Percentiles rank a stretch among this genome's conserved stretches.
These are phyloP conservation scores for Zosterops lateralis DNA, from an alignment of 2,113 vertebrate genomes.

Conservation along the genomic window DNA sequence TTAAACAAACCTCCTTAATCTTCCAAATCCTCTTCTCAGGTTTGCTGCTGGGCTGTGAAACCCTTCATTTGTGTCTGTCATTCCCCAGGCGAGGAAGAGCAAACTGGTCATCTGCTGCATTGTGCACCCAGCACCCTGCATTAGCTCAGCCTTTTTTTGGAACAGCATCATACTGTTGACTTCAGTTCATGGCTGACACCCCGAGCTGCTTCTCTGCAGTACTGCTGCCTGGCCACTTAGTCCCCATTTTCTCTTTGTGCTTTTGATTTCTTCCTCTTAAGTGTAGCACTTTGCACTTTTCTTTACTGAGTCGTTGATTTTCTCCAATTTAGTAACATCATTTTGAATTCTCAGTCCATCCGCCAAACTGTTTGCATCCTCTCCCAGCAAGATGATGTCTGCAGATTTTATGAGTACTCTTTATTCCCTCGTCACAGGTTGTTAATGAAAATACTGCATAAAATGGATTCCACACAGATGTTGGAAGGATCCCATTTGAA, in stretches of 20 bases:
- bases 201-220: neutral
- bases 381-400: constrained; percentile 62
- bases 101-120: neutral
- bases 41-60: neutral
- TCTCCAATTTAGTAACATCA: constrained; percentile 57
- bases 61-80: neutral
- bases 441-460: constrained; percentile 66
- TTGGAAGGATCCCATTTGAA: neutral
- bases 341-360: constrained; percentile 63
- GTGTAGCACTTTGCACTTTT: constrained; percentile 51
- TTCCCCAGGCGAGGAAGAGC: neutral
- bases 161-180: neutral
- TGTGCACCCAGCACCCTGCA: neutral
- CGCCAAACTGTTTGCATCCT: constrained; percentile 64
- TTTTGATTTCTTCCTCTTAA: constrained; percentile 58
- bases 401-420: constrained; percentile 64
- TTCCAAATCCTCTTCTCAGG: neutral
- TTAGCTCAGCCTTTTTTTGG: neutral
- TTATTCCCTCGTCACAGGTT: constrained; percentile 65
- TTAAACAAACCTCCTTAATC: neutral
- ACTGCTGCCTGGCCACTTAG: constrained; percentile 1
- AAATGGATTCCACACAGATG: constrained; percentile 57
- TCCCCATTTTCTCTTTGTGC: constrained; percentile 41
- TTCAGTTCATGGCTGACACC: constrained; percentile 5
- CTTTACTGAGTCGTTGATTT: constrained; percentile 59